Evolutionary conservation across 2,797 vertebrate species (phyloP), one percentile per base, ranked within the genome.

Genomic region (Florisuga fusca): DNA sequence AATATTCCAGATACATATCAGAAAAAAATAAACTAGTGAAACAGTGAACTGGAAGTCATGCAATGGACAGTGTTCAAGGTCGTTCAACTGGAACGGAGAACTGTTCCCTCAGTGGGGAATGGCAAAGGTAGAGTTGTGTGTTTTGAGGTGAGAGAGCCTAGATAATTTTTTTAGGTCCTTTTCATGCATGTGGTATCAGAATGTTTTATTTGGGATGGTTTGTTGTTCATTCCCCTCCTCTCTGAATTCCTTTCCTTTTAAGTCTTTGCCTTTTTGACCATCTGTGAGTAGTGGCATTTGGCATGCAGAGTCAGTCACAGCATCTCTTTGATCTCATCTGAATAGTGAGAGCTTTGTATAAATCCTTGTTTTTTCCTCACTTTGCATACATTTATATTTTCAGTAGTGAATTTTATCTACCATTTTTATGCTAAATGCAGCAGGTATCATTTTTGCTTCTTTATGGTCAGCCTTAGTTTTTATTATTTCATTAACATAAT

Each of bases 81-180:
- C 41, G 78, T 75, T 25, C 74, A 58, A n/a, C 1, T 7, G 7
- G 45, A 26, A 14, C 1, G 17, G 38, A 3, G 31, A 3, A n/a
- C 0, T 0, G 8, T 57, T 64, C 33, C 54, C 21, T 20, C 0
- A 0, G 46, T 12, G 0, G 0, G 51, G 29, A 54, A 19, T 31
- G 62, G 34, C 53, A 67, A 50, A 31, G 12, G 13, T 21, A 72
- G 36, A 53, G 46, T 14, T 36, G n/a, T 62, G 41, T 53, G 13
- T 10, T 63, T 46, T 72, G 25, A 12, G 7, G 9, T n/a, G 25
- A 61, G 15, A 45, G 6, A 34, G 7, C 13, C 31, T 46, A n/a
- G 53, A 7, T 54, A 2, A 1, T 26, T 48, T 62, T 45, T 19
- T 79, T 53, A 61, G 9, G 36, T 53, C 19, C 2, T 16, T 84